phyloP scores from a whole-genome alignment of 2,888 invertebrate genomes.

The Chaitophorus viminalis region DNA sequence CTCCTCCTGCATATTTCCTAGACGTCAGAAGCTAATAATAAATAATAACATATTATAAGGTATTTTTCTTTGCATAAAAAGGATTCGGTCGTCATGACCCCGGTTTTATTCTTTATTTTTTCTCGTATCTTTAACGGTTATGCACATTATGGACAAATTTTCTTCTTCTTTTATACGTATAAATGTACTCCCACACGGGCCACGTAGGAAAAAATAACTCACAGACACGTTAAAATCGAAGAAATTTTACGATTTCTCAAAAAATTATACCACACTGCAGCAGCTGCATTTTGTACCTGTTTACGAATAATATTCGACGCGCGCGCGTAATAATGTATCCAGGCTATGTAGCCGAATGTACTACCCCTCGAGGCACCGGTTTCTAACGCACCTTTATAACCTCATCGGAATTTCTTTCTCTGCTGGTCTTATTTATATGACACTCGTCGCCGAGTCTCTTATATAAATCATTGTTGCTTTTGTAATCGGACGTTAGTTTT shows the following conservation, averaged over 20 bases:
- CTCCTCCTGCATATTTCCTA: not conserved
- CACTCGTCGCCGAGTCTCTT: slow-evolving; percentile 49
- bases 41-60: slow-evolving; percentile 9
- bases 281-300: not conserved
- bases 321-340: slow-evolving; percentile 5
- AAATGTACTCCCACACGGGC: not conserved
- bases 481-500: slow-evolving; percentile 51
- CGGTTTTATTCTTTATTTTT: not conserved
- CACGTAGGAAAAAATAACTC: not conserved
- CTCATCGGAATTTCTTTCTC: slow-evolving; percentile 56
- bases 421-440: slow-evolving; percentile 42
- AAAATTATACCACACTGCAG: slow-evolving; percentile 6
- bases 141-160: not conserved
- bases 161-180: not conserved
- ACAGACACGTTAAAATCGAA: not conserved
- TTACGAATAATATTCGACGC: not conserved
- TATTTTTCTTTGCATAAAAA: slow-evolving; percentile 45
- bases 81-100: not conserved
- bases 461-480: slow-evolving; percentile 44
- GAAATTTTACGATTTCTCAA: slow-evolving; percentile 31
- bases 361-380: slow-evolving; percentile 49
- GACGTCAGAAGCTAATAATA: slow-evolving; percentile 20
- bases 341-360: slow-evolving; percentile 51
- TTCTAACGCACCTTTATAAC: slow-evolving; percentile 59
- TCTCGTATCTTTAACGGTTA: slow-evolving; percentile 25